phyloP scores from a whole-genome alignment of 2,888 invertebrate species.

The Cordilura impudica region DNA sequence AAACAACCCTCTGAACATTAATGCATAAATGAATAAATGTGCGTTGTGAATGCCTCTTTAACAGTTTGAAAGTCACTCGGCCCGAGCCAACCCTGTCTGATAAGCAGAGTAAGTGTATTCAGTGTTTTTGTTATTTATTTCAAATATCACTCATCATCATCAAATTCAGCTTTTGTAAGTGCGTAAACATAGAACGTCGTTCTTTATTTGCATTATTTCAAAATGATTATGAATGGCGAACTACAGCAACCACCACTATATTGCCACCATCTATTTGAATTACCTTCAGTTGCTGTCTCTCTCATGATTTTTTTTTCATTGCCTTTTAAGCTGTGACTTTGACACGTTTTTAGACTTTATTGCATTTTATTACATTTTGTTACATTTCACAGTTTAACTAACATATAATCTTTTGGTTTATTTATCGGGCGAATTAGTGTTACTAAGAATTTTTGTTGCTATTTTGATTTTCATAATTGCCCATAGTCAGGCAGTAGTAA shows the following conservation, averaged over 20 bases:
- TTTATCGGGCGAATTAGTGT: conserved; percentile 31
- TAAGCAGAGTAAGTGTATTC: neutral
- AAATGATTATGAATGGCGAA: conserved; percentile 45
- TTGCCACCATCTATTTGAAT: neutral
- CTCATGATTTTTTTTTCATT: conserved; percentile 44
- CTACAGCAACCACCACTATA: neutral
- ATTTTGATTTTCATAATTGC: conserved; percentile 39
- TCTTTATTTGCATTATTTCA: conserved; percentile 61
- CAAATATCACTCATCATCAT: conserved; percentile 51
- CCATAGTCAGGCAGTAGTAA: conserved; percentile 24
- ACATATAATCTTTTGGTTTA: conserved; percentile 46
- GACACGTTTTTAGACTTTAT: conserved; percentile 76
- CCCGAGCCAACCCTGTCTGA: conserved; percentile 40
- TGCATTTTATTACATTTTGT: conserved; percentile 73
- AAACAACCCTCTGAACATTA: conserved; percentile 41
- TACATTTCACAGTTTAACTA: conserved; percentile 62
- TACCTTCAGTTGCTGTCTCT: neutral
- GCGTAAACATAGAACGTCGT: conserved; percentile 63
- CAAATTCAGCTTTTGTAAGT: conserved; percentile 49
- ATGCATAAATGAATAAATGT: neutral
- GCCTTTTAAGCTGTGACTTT: conserved; percentile 74
- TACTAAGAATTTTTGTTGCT: conserved; percentile 39
- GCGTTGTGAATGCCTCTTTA: conserved; percentile 36
- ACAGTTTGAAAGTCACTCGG: conserved; percentile 22
- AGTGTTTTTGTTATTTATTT: neutral